phyloP scores from a whole-genome alignment of 1,140 invertebrate genomes.

The Cephus cinctus region DNA sequence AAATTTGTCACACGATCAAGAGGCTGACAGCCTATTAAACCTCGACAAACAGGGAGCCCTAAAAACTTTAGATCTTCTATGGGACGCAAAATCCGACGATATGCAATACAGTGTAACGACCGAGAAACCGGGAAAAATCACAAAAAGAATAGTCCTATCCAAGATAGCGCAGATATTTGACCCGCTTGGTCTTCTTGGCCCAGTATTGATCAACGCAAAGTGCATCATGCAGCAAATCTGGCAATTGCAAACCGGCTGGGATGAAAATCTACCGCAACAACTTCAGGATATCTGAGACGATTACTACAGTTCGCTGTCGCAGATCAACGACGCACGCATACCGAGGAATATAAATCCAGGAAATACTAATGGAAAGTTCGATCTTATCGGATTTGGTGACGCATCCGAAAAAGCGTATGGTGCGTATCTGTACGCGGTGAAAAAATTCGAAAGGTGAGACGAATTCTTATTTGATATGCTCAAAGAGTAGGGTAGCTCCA shows the following conservation, averaged over 20 bases:
- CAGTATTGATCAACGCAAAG: not conserved
- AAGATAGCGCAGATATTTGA: constrained; percentile 27
- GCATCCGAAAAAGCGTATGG: constrained; percentile 26
- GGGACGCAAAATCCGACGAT: constrained; percentile 25
- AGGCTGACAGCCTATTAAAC: not conserved
- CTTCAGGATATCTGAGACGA: not conserved
- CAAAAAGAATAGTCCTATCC: constrained; percentile 33
- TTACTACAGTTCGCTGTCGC: constrained; percentile 9
- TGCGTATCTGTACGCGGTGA: constrained; percentile 25
- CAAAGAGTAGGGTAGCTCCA: constrained; percentile 50
- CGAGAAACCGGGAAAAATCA: constrained; percentile 20
- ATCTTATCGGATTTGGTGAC: constrained; percentile 30
- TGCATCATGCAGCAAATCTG: not conserved
- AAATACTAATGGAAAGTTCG: constrained; percentile 9
- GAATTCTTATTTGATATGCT: constrained; percentile 22
- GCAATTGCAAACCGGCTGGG: not conserved
- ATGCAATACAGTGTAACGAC: constrained; percentile 13
- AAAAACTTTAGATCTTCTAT: constrained; percentile 30
- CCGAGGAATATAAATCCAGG: constrained; percentile 12
- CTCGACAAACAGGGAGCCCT: constrained; percentile 1
- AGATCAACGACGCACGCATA: constrained; percentile 10
- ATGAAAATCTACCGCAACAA: not conserved
- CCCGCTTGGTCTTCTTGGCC: constrained; percentile 11
- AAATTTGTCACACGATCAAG: constrained; percentile 4
- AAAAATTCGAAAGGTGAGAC: not conserved